These are phyloP conservation scores for Tromatobia lineatoria DNA, from an alignment of 2,888 invertebrate species.

Conservation along the genomic window DNA sequence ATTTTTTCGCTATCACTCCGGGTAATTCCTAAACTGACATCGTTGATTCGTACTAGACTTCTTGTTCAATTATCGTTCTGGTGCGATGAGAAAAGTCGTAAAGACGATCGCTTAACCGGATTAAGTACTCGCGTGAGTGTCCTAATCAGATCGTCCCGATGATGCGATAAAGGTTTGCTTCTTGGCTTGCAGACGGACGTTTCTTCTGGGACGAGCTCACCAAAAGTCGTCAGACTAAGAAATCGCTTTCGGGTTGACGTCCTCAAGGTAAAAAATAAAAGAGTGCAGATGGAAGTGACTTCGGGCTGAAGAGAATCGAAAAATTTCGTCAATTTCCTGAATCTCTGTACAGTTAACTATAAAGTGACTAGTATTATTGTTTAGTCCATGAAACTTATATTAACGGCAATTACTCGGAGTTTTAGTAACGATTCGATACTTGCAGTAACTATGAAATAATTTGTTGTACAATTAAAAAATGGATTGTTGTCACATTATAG, in stretches of 20 bases:
- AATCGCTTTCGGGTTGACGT: constrained; percentile 44
- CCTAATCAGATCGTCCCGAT: constrained; percentile 62
- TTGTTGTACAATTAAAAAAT: too few species aligned
- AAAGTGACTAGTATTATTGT: too few species aligned
- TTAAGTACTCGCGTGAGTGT: constrained; percentile 55
- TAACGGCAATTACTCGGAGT: too few species aligned
- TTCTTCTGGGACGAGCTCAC: constrained; percentile 30
- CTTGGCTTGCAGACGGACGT: constrained; percentile 18
- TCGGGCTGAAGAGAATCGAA: constrained; percentile 21
- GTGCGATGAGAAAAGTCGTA: constrained; percentile 63
- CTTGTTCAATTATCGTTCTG: constrained; percentile 65
- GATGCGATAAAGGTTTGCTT: constrained; percentile 56
- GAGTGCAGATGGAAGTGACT: constrained; percentile 19
- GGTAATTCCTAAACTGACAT: constrained; percentile 8
- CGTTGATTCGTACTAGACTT: constrained; percentile 31
- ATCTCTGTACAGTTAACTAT: not conserved
- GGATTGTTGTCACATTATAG: too few species aligned
- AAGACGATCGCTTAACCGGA: constrained; percentile 62
- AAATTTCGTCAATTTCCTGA: not conserved
- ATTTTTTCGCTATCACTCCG: not conserved
- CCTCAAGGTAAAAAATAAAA: constrained; percentile 17
- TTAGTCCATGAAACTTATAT: too few species aligned
- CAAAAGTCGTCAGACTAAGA: constrained; percentile 33
- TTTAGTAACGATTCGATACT: too few species aligned
- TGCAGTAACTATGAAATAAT: too few species aligned